A percentile compares a stretch with the other conserved stretches of the same genome.
Evolutionary conservation across 2,797 vertebrate genomes (phyloP).

Genomic region (Yasuhikotakia modesta): DNA sequence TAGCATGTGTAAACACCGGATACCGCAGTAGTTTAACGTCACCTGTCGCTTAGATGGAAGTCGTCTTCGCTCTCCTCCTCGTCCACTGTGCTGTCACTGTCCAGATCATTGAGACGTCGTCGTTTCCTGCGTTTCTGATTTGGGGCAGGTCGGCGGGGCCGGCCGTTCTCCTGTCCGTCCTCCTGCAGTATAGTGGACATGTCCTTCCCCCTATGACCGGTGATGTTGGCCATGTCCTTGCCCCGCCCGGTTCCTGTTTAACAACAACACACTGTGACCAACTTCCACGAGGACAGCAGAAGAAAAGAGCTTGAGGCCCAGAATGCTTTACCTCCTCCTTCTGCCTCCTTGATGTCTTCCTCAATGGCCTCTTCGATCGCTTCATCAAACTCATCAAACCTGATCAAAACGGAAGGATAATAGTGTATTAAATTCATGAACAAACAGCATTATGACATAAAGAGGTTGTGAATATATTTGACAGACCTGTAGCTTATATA

Average conservation of each 20-base stretch:
- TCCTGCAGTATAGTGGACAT: slow-evolving; percentile 93
- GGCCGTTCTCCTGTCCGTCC: slow-evolving; percentile 90
- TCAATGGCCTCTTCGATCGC: slow-evolving; percentile 98
- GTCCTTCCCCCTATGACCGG: slow-evolving; percentile 92
- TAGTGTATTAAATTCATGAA: slow-evolving; percentile 33
- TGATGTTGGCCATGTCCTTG: slow-evolving; percentile 99
- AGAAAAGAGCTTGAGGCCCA: not conserved
- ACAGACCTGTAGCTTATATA: slow-evolving; percentile 87
- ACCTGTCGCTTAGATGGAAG: slow-evolving; percentile 93
- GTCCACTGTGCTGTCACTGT: slow-evolving; percentile 94
- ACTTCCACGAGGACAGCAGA: not conserved
- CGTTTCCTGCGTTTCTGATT: slow-evolving; percentile 87
- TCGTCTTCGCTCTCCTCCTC: slow-evolving; percentile 97
- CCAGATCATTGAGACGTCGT: slow-evolving; percentile 93
- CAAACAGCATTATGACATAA: not conserved
- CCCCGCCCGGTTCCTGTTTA: slow-evolving; percentile 87
- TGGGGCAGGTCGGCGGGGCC: slow-evolving; percentile 72
- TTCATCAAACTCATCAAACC: slow-evolving; percentile 98
- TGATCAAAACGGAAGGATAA: slow-evolving; percentile 59
- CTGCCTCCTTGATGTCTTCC: slow-evolving; percentile 96
- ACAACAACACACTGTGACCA: not conserved
- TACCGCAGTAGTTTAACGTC: not conserved
- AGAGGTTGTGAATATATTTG: not conserved
- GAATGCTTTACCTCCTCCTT: slow-evolving; percentile 87
- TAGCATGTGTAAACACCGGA: not conserved